A percentile compares a stretch with the other conserved stretches of the same genome.
Conservation (phyloP, 2,113 vertebrate genomes). For the Hippocampus zosterae region DNA sequence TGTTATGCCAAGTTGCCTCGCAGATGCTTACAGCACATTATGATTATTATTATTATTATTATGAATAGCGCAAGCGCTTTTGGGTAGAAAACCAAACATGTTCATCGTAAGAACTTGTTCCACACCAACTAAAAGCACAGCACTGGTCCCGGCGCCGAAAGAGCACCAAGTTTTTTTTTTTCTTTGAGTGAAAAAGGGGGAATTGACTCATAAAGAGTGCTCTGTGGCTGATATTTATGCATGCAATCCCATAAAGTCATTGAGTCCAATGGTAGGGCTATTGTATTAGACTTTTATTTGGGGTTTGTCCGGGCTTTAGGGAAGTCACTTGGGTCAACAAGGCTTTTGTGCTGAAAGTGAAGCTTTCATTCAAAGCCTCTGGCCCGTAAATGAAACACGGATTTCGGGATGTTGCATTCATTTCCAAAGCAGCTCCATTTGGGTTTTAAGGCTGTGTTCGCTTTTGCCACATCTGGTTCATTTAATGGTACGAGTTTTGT, state of each 20-base stretch:
- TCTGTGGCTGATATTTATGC: slow-evolving; percentile 34
- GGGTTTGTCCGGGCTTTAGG: slow-evolving; percentile 26
- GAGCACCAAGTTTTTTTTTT: no score
- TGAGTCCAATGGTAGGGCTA: slow-evolving; percentile 14
- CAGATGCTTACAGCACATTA: no score
- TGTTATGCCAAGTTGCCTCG: no score
- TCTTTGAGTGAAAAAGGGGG: no score
- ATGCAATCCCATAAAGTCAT: slow-evolving; percentile 35
- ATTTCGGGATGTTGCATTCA: slow-evolving; percentile 26
- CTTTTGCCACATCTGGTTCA: background rate
- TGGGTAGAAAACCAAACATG: no score
- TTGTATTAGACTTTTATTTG: slow-evolving; percentile 34
- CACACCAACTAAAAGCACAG: no score
- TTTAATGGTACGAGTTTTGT: background rate
- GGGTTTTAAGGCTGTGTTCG: background rate
- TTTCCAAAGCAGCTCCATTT: slow-evolving; percentile 35
- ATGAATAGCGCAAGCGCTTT: no score
- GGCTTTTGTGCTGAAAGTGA: slow-evolving; percentile 47
- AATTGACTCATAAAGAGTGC: slow-evolving; percentile 18
- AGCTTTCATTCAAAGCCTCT: slow-evolving; percentile 35
- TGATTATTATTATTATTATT: no score
- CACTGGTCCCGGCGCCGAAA: no score
- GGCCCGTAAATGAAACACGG: slow-evolving; percentile 34
- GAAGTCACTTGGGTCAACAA: slow-evolving; percentile 28
- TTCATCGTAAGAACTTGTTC: no score